Evolutionary conservation across 2,888 invertebrate species (phyloP), one percentile per base, ranked within the genome.

Genomic region (Cryptophagus acutangulus): DNA sequence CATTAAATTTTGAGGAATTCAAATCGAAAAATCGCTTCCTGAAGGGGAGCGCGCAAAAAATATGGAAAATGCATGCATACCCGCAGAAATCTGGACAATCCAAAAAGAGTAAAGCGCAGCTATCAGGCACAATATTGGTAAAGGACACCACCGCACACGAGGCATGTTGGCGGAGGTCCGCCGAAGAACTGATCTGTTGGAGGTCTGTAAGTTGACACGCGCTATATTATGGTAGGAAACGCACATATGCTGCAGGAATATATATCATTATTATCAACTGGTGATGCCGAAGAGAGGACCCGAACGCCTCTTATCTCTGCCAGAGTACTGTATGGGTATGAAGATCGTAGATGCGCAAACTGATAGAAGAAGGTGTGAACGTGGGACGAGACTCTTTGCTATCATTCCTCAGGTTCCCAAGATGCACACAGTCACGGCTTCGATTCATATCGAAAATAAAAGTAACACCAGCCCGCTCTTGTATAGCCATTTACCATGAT

Each of bases 81-180:
- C 61, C 55, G 60, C 58, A 37, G 30, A 39, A 18, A 49, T 54
- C 33, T 45, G 39, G 43, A 43, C 48, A 48, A 59, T 56, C 56
- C 58, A 56, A 48, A 56, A 39, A 20, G 40, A 43, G 29, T 37
- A 41, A 28, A 38, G 42, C 34, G 45, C 39, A 36, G 33, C 41
- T 35, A 52, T 36, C 38, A 54, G 49, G 46, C 56, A 59, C 57
- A 57, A 48, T 46, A 54, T 51, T 45, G 53, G 47, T 38, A 57
- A 45, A 43, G 52, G 50, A 55, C 54, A 55, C 59, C 58, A 59
- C 55, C 57, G 58, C 55, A 58, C 58, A 49, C 59, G 62, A 62
- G 56, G 59, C 61, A 63, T 65, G 55, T 62, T 62, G 56, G 62
- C 60, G 59, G 61, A 61, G 58, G 51, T 59, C 61, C 62, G 61